Evolutionary conservation across 2,113 vertebrate species (phyloP).

Genomic region (Eonycteris spelaea): DNA sequence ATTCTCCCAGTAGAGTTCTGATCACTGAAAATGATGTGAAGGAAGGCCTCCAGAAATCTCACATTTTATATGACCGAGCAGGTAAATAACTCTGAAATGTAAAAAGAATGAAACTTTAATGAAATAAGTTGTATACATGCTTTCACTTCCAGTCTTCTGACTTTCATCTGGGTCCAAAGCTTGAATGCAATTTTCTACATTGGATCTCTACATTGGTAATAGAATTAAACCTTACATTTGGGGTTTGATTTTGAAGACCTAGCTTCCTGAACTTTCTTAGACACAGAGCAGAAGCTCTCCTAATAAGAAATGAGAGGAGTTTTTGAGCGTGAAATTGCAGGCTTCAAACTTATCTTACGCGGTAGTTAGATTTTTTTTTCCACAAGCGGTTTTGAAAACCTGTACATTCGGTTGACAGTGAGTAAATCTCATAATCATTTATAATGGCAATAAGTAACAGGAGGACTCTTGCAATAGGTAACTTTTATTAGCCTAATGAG

Average conservation of each 20-base stretch:
- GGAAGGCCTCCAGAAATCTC: slow-evolving; percentile 95
- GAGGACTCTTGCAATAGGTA: not conserved
- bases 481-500: not conserved
- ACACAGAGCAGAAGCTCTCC: not conserved
- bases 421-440: not conserved
- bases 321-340: not conserved
- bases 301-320: not conserved
- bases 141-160: not conserved
- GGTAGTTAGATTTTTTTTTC: not conserved
- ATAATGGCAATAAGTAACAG: not conserved
- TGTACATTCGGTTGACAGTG: not conserved
- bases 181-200: not conserved
- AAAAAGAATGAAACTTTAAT: not conserved
- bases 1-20: slow-evolving; percentile 76
- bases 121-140: not conserved
- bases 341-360: not conserved
- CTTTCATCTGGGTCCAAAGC: not conserved
- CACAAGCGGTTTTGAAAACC: not conserved
- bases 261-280: not conserved
- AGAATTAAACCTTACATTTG: not conserved
- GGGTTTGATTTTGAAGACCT: not conserved
- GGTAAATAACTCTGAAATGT: slow-evolving; percentile 81
- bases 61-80: slow-evolving; percentile 96
- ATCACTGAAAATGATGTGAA: slow-evolving; percentile 93
- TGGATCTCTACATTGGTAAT: not conserved